Conservation (phyloP, 2,888 invertebrate genomes). For the Pollenia labialis region DNA sequence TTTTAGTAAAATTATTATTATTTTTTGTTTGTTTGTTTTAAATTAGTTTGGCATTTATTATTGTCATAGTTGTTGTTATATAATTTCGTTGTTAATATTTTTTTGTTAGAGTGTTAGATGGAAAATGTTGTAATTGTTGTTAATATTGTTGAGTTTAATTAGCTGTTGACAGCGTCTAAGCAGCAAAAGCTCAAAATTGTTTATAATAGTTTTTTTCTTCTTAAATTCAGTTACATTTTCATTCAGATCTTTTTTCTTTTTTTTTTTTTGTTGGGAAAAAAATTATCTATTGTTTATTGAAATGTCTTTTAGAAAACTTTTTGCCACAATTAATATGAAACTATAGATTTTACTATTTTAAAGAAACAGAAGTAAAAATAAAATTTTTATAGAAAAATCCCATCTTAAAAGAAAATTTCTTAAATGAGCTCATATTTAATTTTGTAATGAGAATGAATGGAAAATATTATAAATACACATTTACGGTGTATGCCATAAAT, state of each 20-base stretch:
- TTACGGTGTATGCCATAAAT: not conserved
- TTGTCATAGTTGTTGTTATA: conserved; percentile 30
- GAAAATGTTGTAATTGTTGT: not conserved
- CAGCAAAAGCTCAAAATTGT: conserved; percentile 13
- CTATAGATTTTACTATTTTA: too few relatives aligned
- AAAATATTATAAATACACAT: conserved; percentile 51
- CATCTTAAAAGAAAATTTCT: conserved; percentile 20
- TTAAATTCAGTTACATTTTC: not conserved
- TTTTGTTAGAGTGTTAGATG: not conserved
- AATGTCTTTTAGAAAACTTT: not conserved
- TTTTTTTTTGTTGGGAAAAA: not conserved
- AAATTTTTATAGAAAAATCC: not conserved
- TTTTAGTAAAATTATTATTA: not conserved
- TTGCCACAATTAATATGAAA: too few relatives aligned
- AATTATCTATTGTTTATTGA: not conserved
- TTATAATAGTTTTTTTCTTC: not conserved
- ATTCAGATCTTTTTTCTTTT: too few relatives aligned
- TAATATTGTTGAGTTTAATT: too few relatives aligned
- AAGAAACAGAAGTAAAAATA: not conserved
- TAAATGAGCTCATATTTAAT: conserved; percentile 32
- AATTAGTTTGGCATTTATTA: conserved; percentile 46
- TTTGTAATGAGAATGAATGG: conserved; percentile 71
- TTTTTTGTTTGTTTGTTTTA: not conserved
- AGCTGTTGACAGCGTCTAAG: not conserved
- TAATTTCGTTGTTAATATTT: conserved; percentile 11